Conservation (phyloP, 2,113 vertebrate genomes). For the Rallus limicola region DNA sequence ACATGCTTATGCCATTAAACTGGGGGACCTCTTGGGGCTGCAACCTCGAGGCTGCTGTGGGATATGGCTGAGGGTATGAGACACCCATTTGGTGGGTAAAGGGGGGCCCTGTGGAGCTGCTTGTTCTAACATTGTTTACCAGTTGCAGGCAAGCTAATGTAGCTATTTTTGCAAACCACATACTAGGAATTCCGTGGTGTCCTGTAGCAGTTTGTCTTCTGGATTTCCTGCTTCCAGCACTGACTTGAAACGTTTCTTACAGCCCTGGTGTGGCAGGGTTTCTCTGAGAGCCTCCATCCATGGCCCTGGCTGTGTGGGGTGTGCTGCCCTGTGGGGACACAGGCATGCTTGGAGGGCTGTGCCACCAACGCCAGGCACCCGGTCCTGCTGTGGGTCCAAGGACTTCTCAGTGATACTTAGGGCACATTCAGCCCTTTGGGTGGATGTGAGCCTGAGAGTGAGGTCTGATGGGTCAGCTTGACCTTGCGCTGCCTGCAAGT, state of each 20-base stretch:
- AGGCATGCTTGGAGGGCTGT: rapidly evolving
- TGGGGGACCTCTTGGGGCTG: neutral
- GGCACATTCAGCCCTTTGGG: neutral
- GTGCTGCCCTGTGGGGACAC: rapidly evolving
- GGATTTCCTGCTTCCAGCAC: neutral
- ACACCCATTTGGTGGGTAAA: neutral
- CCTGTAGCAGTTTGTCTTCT: neutral
- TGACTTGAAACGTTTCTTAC: neutral
- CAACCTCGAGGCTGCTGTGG: neutral
- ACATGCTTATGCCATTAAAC: neutral
- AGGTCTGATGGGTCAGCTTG: neutral
- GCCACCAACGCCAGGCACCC: neutral
- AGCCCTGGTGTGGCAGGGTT: neutral
- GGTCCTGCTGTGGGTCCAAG: neutral
- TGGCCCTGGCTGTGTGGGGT: rapidly evolving
- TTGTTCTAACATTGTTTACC: neutral
- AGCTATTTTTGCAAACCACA: neutral
- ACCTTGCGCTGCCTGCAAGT: neutral
- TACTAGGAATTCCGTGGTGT: neutral
- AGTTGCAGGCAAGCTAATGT: neutral
- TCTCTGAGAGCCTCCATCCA: rapidly evolving
- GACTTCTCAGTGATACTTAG: neutral
- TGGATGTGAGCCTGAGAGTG: neutral
- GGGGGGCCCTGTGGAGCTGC: neutral
- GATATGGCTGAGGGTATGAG: neutral